Base-by-base conservation (phyloP, 2,888 invertebrate genomes). In the Acrobasis repandana region DNA sequence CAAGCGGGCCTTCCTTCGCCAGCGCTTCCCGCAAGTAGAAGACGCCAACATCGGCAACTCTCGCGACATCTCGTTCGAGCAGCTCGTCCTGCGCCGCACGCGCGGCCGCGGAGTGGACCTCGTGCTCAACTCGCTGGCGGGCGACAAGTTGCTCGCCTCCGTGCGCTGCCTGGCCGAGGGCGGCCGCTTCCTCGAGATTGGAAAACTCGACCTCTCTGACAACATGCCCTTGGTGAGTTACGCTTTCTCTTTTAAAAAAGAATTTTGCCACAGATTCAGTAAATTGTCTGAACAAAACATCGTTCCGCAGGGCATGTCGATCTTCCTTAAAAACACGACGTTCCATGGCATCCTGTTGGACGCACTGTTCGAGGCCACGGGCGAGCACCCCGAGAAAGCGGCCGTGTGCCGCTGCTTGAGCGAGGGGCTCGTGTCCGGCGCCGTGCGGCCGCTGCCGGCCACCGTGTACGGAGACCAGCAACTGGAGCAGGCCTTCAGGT, bases 331-430 rank as follows among this genome's bases (percentile, higher is more conserved):
- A 86, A 99, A 99, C 85, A 97, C 97, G 14, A 96, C 98, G 15
- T 98, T 99, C 95, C 99, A 99, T 89, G 99, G 99, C 70, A 98
- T 99, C 77, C 93, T 99, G 47, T 91, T 99, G 77, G 99, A 99
- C 90, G 97, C 98, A 50, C 93, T 99, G 63, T 98, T 98, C 93
- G 97, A 96, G 69, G 93, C 93, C 59, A 93, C 93, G 64, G 92
- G 92, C 56, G 76, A 76, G 52, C 50, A 76, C 78, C 92, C 93
- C 61, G 97, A 97, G 63, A 96, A 97, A 88, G 89, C 88, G 67
- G 95, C 94, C 72, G 96, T 99, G 34, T 95, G 96, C 18, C 88
- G 93, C 49, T 94, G 98, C 68, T 95, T 99, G 0, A 93, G 93
- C 36, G 96, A 97, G 66, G 99, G 99, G 66, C 97, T 99, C 73